phyloP scores from a whole-genome alignment of 2,888 invertebrate genomes.

The Carterocephalus palaemon region DNA sequence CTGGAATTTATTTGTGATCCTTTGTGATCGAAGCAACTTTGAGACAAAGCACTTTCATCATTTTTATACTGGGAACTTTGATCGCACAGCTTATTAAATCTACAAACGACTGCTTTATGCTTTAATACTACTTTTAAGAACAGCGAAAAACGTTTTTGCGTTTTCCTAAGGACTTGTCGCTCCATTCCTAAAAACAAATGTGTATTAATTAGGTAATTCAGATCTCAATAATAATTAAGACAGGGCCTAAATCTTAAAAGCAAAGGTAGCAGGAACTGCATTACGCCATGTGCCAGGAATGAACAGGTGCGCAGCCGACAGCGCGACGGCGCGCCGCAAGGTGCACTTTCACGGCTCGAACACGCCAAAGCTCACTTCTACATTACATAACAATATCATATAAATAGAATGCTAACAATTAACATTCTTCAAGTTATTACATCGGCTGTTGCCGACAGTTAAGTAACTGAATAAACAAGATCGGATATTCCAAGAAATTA shows the following conservation, averaged over 20 bases:
- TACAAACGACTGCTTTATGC: too few relatives aligned
- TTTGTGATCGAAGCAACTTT: conserved; percentile 30
- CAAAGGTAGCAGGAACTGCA: conserved; percentile 41
- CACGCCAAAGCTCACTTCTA: conserved; percentile 43
- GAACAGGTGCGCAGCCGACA: conserved; percentile 65
- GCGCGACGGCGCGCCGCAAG: conserved; percentile 47
- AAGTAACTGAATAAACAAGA: conserved; percentile 23
- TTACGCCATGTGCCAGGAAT: conserved; percentile 68
- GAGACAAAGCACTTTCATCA: conserved; percentile 21
- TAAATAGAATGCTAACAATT: conserved; percentile 39
- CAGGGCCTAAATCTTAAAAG: conserved; percentile 8
- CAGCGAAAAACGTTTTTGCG: too few relatives aligned
- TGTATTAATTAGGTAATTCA: neutral
- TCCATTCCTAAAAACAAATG: too few relatives aligned
- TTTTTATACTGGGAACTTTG: too few relatives aligned
- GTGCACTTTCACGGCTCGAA: conserved; percentile 58
- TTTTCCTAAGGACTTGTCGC: too few relatives aligned
- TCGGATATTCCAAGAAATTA: neutral
- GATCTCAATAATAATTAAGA: neutral
- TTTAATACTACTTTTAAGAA: too few relatives aligned
- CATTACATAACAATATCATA: conserved; percentile 25
- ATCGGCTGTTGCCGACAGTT: conserved; percentile 25
- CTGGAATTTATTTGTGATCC: conserved; percentile 47
- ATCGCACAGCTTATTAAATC: too few relatives aligned
- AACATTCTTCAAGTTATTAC: conserved; percentile 39